Conservation (phyloP, 1,140 invertebrate species). For the Akabosia matsudoensis region DNA sequence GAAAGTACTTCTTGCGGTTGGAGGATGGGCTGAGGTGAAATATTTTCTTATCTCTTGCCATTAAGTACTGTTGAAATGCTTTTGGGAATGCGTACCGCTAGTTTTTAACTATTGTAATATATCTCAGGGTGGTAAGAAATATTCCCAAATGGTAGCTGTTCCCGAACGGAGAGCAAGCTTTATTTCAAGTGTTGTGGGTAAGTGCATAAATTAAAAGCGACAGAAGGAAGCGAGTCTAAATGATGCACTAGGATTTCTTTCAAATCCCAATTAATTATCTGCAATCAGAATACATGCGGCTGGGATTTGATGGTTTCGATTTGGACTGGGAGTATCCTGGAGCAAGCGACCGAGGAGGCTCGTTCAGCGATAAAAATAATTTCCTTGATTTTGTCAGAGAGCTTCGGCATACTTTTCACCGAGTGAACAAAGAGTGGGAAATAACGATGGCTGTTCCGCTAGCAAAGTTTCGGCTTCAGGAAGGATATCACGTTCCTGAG, state of each 20-base stretch:
- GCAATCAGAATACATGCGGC: slow-evolving; percentile 30
- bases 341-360: slow-evolving; percentile 51
- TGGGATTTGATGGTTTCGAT: slow-evolving; percentile 55
- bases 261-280: too few relatives aligned
- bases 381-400: slow-evolving; percentile 50
- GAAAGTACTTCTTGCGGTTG: slow-evolving; percentile 22
- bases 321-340: slow-evolving; percentile 56
- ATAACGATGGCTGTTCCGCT: slow-evolving; percentile 53
- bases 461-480: slow-evolving; percentile 51
- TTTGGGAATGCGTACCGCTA: neutral
- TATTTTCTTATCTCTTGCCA: neutral
- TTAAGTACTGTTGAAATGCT: neutral
- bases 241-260: too few relatives aligned
- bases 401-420: slow-evolving; percentile 51
- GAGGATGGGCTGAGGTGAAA: slow-evolving; percentile 23
- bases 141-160: slow-evolving; percentile 31
- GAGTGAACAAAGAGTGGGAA: slow-evolving; percentile 48
- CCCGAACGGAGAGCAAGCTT: slow-evolving; percentile 16
- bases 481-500: slow-evolving; percentile 53
- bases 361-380: slow-evolving; percentile 51
- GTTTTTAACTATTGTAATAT: neutral
- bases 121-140: slow-evolving; percentile 25
- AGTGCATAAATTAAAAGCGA: neutral
- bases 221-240: too few relatives aligned
- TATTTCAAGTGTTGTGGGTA: slow-evolving; percentile 36